Conservation (phyloP, 2,888 invertebrate species). For the Microctonus brassicae region DNA sequence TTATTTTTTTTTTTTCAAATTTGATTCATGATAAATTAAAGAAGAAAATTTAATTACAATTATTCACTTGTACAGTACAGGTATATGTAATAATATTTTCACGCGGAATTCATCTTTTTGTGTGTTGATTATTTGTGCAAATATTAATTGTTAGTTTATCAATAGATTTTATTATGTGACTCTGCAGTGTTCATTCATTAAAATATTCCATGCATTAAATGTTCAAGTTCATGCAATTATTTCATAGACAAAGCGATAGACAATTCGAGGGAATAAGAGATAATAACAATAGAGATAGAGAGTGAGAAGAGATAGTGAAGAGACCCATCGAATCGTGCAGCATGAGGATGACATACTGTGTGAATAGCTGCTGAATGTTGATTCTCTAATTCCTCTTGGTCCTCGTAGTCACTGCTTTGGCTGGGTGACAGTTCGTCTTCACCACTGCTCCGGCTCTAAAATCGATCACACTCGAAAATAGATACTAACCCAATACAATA, state of each 20-base stretch:
- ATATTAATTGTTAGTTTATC: background rate
- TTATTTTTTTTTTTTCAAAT: too few relatives aligned
- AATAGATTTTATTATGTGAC: background rate
- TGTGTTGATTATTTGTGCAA: constrained; percentile 15
- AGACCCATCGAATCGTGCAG: constrained; percentile 10
- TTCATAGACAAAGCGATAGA: background rate
- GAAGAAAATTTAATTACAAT: too few relatives aligned
- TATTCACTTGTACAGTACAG: too few relatives aligned
- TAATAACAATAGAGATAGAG: background rate
- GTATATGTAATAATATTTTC: too few relatives aligned
- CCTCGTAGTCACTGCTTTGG: constrained; percentile 80
- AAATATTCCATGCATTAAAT: constrained; percentile 3
- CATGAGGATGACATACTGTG: constrained; percentile 72
- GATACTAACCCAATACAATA: constrained; percentile 26
- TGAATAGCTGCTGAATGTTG: constrained; percentile 77
- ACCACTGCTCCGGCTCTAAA: constrained; percentile 72
- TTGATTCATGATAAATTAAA: too few relatives aligned
- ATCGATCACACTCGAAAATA: constrained; percentile 50
- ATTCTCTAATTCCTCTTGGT: constrained; percentile 76
- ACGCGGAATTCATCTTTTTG: background rate
- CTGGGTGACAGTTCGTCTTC: constrained; percentile 76
- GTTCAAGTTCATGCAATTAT: constrained; percentile 3
- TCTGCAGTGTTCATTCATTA: background rate
- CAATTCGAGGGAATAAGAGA: background rate
- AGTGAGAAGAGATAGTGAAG: background rate